Conservation (phyloP, 1,140 invertebrate genomes). For the Catajapyx aquilonaris region DNA sequence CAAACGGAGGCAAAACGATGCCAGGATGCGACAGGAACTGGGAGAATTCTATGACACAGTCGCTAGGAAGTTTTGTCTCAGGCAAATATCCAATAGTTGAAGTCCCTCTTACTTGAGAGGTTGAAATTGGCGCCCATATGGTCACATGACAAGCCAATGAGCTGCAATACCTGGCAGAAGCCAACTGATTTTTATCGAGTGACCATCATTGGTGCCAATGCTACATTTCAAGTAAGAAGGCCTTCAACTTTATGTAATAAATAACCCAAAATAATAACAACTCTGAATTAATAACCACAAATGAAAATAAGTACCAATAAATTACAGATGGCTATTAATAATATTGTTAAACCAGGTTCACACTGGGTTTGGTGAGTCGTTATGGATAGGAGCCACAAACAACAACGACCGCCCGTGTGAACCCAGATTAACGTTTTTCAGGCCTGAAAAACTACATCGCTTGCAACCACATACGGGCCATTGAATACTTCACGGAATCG, state of each 20-base stretch:
- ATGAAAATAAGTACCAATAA: too few relatives aligned
- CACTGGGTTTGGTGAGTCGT: too few relatives aligned
- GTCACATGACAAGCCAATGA: background rate
- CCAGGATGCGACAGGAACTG: slow-evolving; percentile 60
- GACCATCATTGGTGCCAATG: background rate
- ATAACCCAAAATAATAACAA: background rate
- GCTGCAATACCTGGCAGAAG: background rate
- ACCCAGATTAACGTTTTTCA: too few relatives aligned
- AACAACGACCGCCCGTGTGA: too few relatives aligned
- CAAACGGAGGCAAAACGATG: slow-evolving; percentile 65
- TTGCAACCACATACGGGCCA: slow-evolving; percentile 66
- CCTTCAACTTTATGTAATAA: background rate
- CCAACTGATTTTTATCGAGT: background rate
- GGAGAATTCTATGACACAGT: slow-evolving; percentile 38
- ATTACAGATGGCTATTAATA: too few relatives aligned
- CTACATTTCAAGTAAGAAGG: too few relatives aligned
- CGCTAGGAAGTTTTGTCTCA: slow-evolving; percentile 36
- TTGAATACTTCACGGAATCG: slow-evolving; percentile 69
- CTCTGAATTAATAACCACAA: too few relatives aligned
- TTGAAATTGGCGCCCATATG: background rate
- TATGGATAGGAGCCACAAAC: too few relatives aligned
- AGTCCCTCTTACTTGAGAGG: too few relatives aligned
- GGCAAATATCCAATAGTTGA: slow-evolving; percentile 18
- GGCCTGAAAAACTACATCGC: slow-evolving; percentile 52
- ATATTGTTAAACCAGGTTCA: too few relatives aligned